Evolutionary conservation across 2,797 vertebrate genomes (phyloP), one percentile per base, ranked within the genome.

Genomic region (Dendrocincla fuliginosa): DNA sequence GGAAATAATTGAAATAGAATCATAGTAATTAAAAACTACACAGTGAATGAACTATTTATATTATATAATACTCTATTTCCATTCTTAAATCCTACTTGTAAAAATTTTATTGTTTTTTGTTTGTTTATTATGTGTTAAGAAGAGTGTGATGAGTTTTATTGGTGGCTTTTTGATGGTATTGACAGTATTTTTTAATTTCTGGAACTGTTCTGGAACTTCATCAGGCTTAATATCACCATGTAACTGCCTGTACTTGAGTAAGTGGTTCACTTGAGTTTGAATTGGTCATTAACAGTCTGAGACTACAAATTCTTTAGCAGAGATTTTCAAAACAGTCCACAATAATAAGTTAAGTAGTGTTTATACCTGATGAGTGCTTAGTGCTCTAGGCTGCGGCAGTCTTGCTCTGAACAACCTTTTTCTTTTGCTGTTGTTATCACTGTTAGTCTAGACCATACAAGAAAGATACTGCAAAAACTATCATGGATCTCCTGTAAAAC

Each of bases 401-500:
- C 0, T 3, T 24, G 2, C 16, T 74, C 39, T 70, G 68, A 89
- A 28, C 2, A 6, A 27, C 44, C 61, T 5, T 13, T 16, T 9
- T 17, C 12, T 41, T 3, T 46, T 59, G 9, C 37, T 59, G 3
- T 18, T 52, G 7, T n/a, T 17, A 18, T 47, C 17, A 10, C 4
- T 2, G 19, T 50, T 84, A 67, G 49, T 50, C 7, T 60, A 46
- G 20, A 59, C 12, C 18, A 32, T 46, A 9, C 13, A 59, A 81
- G 25, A 84, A 47, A 84, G 5, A 35, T 44, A 33, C 12, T 23
- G 7, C 6, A 44, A 50, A 47, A 63, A 27, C 22, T 65, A 27
- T 50, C 44, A 50, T 1, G 0, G 0, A n/a, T 57, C 14, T n/a
- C 39, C 39, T 59, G 22, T 35, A 84, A 78, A 91, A 50, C 6